phyloP scores from a whole-genome alignment of 2,888 invertebrate genomes.

The Lasiommata megera region DNA sequence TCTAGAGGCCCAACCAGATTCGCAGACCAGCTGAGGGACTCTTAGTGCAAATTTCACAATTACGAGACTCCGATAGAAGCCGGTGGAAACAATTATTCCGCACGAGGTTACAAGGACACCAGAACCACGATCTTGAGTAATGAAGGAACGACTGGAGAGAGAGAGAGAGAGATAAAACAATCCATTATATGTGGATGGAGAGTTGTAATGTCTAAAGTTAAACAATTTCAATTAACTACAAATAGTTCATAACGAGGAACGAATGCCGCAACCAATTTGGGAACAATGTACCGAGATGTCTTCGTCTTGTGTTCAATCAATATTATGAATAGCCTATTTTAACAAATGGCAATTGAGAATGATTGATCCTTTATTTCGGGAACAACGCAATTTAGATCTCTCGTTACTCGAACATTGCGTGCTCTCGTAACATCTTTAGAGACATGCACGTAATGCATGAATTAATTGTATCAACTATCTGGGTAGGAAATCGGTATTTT shows the following conservation, averaged over 20 bases:
- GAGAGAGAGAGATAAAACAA: too few species aligned
- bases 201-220: not conserved
- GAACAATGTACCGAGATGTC: slow-evolving; percentile 17
- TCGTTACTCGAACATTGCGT: slow-evolving; percentile 16
- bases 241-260: not conserved
- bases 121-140: too few species aligned
- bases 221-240: not conserved
- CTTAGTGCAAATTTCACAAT: too few species aligned
- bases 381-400: slow-evolving; percentile 18
- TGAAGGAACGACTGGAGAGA: too few species aligned
- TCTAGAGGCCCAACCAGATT: too few species aligned
- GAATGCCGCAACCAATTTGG: slow-evolving; percentile 6
- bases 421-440: slow-evolving; percentile 13
- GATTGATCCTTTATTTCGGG: slow-evolving; percentile 32
- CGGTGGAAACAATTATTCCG: too few species aligned
- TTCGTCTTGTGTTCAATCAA: slow-evolving; percentile 25
- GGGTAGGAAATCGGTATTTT: too few species aligned
- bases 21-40: too few species aligned
- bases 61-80: too few species aligned
- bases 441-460: not conserved
- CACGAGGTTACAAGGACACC: too few species aligned
- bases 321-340: slow-evolving; percentile 31
- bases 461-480: too few species aligned
- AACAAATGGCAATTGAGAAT: slow-evolving; percentile 31
- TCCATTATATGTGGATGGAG: too few species aligned